Base-by-base conservation (phyloP, 2,113 vertebrate genomes). In the Plotosus lineatus region DNA sequence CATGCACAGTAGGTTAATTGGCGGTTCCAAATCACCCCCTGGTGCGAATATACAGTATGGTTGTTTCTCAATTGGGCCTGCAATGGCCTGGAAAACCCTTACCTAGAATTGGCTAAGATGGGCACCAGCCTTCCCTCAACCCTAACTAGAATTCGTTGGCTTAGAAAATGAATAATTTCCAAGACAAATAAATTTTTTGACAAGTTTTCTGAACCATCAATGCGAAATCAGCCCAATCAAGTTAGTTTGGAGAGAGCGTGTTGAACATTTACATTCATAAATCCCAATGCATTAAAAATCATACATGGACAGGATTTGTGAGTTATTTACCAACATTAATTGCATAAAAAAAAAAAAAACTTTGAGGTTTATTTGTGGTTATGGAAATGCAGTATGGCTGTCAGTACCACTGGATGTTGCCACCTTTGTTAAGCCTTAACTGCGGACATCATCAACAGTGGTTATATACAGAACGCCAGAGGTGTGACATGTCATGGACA, bases 201-300 rank as follows among this genome's bases (percentile, higher is more conserved):
- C 66, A 46, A 19, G 58, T 50, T 80, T 80, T 77, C 33, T 14
- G 44, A 48, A 61, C 51, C 23, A 33, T 58, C 51, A 42, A 53
- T 55, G 26, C 14, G 36, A 76, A 76, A 71, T 65, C 73, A 73
- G 33, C 31, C 48, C 58, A 72, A 63, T 78, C 78, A 21, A 65
- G 26, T 61, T 21, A 2, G 77, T 71, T 69, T 77, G 11, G 21
- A 38, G 21, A 38, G 38, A 61, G 44, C 73, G 38, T 75, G 21
- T 40, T 78, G 56, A 78, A 72, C 50, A 77, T 65, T 75, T 83
- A 75, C 23, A 38, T 58, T 75, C 17, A 31, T 26, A 21, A 60
- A 44, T 65, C 68, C 61, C 31, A 9, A 53, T 21, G 42, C 48
- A 23, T 81, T 75, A 53, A 36, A 60, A 73, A 36, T 73, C 40